phyloP scores from a whole-genome alignment of 92 coral and sea anemone genomes.

The Siderastrea radians region DNA sequence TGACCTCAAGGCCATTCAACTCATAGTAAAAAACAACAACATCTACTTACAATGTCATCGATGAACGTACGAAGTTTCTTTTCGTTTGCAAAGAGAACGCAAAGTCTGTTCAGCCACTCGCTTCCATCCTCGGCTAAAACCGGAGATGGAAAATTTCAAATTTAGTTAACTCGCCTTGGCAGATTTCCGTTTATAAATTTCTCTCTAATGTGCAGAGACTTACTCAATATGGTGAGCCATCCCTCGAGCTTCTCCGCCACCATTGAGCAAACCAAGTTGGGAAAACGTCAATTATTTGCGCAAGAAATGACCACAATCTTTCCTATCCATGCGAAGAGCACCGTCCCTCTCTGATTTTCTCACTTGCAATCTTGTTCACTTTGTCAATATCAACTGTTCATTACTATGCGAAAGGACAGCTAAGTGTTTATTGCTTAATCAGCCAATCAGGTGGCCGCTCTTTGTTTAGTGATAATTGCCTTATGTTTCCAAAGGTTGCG shows the following conservation, averaged over 20 bases:
- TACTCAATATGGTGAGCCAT: conserved; percentile 73
- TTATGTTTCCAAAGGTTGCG: conserved; percentile 32
- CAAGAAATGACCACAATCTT: conserved; percentile 14
- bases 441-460: conserved; percentile 21
- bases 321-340: conserved; percentile 12
- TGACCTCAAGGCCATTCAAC: conserved; percentile 7
- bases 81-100: conserved; percentile 72
- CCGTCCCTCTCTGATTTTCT: conserved; percentile 24
- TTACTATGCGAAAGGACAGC: conserved; percentile 31
- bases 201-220: conserved; percentile 19
- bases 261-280: conserved; percentile 40
- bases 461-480: conserved; percentile 51
- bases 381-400: conserved; percentile 44
- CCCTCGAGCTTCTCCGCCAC: conserved; percentile 68
- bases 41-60: conserved; percentile 66
- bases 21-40: not conserved
- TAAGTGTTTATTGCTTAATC: conserved; percentile 37
- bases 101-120: conserved; percentile 69
- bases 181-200: conserved; percentile 21
- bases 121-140: conserved; percentile 46
- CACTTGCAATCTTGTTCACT: conserved; percentile 37
- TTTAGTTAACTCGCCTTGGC: not conserved
- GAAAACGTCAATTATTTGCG: conserved; percentile 23
- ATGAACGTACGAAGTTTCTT: conserved; percentile 58
- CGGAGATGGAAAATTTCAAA: not conserved